These are phyloP conservation scores for Pionites leucogaster DNA, from an alignment of 2,113 vertebrate species.

Conservation along the genomic window DNA sequence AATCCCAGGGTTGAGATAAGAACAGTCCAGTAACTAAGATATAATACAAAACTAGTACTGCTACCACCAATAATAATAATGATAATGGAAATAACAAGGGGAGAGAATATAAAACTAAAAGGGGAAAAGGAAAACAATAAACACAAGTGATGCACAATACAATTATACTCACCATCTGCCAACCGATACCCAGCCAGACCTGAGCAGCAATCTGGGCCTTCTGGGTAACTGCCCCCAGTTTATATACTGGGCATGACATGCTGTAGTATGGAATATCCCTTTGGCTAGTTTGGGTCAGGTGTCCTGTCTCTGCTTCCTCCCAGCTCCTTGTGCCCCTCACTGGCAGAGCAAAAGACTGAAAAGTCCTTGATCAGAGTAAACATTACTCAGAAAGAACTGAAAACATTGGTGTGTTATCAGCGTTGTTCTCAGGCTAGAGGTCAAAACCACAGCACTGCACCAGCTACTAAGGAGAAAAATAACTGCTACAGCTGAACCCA, in stretches of 20 bases:
- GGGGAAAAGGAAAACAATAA: neutral
- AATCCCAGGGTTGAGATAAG: neutral
- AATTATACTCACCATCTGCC: neutral
- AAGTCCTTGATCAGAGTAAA: neutral
- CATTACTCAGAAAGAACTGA: neutral
- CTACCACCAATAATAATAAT: neutral
- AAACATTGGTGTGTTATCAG: neutral
- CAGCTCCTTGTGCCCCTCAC: neutral
- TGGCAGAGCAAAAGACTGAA: neutral
- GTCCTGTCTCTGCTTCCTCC: neutral
- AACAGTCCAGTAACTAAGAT: neutral
- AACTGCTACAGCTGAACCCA: neutral
- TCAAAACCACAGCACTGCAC: neutral
- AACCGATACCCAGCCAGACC: neutral
- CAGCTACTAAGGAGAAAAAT: neutral
- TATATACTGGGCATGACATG: neutral
- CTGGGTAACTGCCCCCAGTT: neutral
- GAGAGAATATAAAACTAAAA: neutral
- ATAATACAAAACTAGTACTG: neutral
- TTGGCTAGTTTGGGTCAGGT: neutral
- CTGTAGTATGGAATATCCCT: neutral
- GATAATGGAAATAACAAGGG: neutral
- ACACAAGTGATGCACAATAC: neutral
- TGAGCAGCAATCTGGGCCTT: neutral
- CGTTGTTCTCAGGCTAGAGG: neutral